Evolutionary conservation across 2,888 invertebrate genomes (phyloP).

Genomic region (Horisme vitalbata): DNA sequence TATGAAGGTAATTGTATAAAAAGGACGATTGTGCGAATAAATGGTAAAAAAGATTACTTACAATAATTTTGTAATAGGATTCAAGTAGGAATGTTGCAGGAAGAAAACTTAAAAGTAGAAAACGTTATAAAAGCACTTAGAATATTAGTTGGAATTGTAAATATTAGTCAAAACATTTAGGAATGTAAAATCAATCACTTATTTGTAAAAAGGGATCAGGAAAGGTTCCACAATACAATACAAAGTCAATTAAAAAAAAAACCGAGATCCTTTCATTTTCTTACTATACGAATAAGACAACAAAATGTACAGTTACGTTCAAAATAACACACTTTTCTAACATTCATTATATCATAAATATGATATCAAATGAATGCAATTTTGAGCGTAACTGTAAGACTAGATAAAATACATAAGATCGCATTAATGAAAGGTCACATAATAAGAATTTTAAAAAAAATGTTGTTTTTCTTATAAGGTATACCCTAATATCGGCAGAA

Average conservation of each 20-base stretch:
- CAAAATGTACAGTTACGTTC: not conserved
- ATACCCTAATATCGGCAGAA: no score
- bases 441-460: not conserved
- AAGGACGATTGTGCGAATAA: no score
- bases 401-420: not conserved
- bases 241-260: not conserved
- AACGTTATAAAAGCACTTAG: not conserved
- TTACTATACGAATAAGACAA: no score
- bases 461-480: no score
- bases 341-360: no score
- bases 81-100: conserved; percentile 8
- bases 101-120: not conserved
- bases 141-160: conserved; percentile 4
- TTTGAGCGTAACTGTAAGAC: conserved; percentile 2
- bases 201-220: not conserved
- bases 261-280: not conserved
- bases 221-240: not conserved
- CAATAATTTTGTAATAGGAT: no score
- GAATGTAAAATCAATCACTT: conserved; percentile 9
- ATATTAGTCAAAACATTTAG: conserved; percentile 3
- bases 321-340: not conserved
- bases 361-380: no score
- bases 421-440: no score
- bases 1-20: no score
- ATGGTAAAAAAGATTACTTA: not conserved